Evolutionary conservation across 2,797 vertebrate genomes (phyloP), one percentile per base, ranked within the genome.

Genomic region (Amniataba percoides): DNA sequence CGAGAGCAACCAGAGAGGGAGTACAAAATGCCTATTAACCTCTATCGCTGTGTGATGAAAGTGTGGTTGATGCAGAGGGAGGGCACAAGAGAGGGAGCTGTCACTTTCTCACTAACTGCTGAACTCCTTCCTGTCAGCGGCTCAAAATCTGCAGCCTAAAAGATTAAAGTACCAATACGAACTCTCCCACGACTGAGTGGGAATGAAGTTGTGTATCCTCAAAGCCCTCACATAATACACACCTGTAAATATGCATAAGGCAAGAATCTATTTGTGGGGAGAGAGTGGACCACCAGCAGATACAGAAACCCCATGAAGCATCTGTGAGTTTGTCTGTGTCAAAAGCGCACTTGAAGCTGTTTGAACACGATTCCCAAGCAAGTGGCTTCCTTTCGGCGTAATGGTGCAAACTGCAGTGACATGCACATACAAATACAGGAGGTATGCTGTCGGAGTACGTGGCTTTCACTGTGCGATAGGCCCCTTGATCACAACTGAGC

Each of bases 11-110:
- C 84, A 52, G 67, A 85, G 74, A 90, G 77, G 63, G 56, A 18
- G 56, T 36, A 49, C 71, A 82, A 85, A 88, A 87, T 55, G 63
- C 70, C 80, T 74, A 77, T 87, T 90, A 90, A 85, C 66, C 88
- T 93, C 94, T 86, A 93, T 87, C 76, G 84, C 82, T 46, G 63
- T 77, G 86, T 74, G 85, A 92, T 91, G 80, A 93, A 90, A 77
- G 65, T 70, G 81, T 42, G 59, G 60, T 80, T 48, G 68, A 74
- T 39, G 77, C 63, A 71, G 48, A 74, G 67, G 63, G 69, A 78
- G 78, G 62, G 16, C 78, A 62, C 62, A 39, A 68, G 56, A 81
- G 39, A 79, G 39, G 19, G 51, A 81, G 65, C 72, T 43, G 69
- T 77, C 67, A 71, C 65, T 81, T 73, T 79, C 64, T 65, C 18